Base-by-base conservation (phyloP, 37 sponge, comb jelly and placozoan genomes). In the Agelas oroides region DNA sequence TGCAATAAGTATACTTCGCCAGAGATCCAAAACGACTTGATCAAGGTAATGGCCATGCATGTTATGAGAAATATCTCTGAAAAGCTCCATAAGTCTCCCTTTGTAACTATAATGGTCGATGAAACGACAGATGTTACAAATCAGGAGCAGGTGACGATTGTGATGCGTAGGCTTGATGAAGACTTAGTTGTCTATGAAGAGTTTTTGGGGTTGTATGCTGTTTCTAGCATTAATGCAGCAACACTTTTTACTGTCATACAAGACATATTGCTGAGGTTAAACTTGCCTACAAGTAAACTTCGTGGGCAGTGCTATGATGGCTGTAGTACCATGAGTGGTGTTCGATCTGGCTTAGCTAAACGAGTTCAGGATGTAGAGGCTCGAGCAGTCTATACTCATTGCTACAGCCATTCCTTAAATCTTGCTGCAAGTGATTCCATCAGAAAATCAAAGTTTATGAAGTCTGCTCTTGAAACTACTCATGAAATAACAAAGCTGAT, bases 261-360 rank as follows among this genome's bases (percentile, higher is more conserved):
- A 62, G 70, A 80, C 53, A 59, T 59, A 3, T 65, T 93, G 1
- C 2, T 61, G 15, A 34, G 72, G 2, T 35, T 68, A 20, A 76
- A 81, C 59, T 46, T 93, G 34, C 56, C 84, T 27, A 39, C 81
- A 1, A 5, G 24, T 20, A 46, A 39, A 53, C 65, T 85, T 11
- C 70, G 87, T 57, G 87, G 92, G 24, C 92, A 91, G 38, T 81
- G 87, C 41, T 91, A 91, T 81, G 87, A 91, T 59, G 87, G 83
- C 1, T 86, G 58, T 17, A 75, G 76, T 53, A 58, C 59, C 14
- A 75, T 75, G 76, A 25, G 40, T 1, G 74, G 82, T 13, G 18
- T 24, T 31, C 80, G 41, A 64, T 64, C 24, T 66, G 82, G 86
- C n/a, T 68, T 90, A 30, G 91, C 91, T 5, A 85, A 74, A 59